Base-by-base conservation (phyloP, 2,888 invertebrate species). In the Chorisops tibialis region DNA sequence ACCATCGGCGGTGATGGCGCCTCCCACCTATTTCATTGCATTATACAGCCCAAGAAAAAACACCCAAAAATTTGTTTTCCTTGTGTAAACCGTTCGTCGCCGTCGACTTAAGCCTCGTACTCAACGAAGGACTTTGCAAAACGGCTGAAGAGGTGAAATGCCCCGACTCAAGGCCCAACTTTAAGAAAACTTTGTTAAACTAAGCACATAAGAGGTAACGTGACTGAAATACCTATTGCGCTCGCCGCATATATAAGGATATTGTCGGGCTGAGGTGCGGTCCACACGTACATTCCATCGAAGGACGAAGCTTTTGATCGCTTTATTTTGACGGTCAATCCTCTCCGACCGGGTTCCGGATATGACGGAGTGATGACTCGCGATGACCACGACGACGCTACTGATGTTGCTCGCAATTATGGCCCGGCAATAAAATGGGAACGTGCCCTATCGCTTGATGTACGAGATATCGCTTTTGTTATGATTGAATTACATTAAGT, bases 191-290 rank as follows among this genome's bases (percentile, higher is more conserved):
- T 64, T 63, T 64, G 59, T 58, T 61, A 62, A 64, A 64, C 64
- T 61, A 61, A 64, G 63, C 63, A 64, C 63, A 64, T 64, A 64
- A 64, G 58, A 59, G 47, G 58, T 52, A 52, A 64, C 64, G 64
- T 64, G 64, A 64, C 64, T 62, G 39, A 61, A 64, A 64, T 64
- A 59, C 22, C 16, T 18, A 43, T n/a, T n/a, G 43, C 30, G 18
- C 6, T 30, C 16, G 43, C 14, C 56, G 22, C 43, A 43, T 37
- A 49, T 39, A 61, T 50, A 60, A 41, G 37, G 59, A 43, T 35
- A 50, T n/a, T 19, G 16, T 18, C n/a, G 21, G 5, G 52, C n/a
- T 16, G 41, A 54, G 49, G 21, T 54, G 19, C 54, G 54, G 1
- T 56, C 48, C 47, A 49, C 56, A 49, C 12, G 48, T 48, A 62